Evolutionary conservation across 1,140 invertebrate genomes (phyloP).

Genomic region (Eriosoma lanigerum): DNA sequence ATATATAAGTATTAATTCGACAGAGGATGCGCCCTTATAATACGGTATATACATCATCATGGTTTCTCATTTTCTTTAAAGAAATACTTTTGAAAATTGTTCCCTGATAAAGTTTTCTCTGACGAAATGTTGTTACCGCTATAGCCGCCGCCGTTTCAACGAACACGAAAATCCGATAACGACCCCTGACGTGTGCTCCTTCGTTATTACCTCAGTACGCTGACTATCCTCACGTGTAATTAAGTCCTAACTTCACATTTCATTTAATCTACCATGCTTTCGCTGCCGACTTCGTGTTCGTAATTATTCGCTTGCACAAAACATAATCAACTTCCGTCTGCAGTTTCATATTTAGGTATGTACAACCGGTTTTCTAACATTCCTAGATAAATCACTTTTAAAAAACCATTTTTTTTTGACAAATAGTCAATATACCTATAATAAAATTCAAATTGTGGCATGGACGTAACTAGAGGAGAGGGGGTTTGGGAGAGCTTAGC

Average conservation of each 20-base stretch:
- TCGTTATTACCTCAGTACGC: neutral
- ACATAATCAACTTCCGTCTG: conserved; percentile 8
- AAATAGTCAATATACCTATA: too few relatives aligned
- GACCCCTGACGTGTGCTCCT: neutral
- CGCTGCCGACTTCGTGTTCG: neutral
- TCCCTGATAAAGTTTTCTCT: conserved; percentile 47
- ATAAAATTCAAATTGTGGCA: too few relatives aligned
- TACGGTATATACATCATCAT: neutral
- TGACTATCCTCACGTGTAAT: conserved; percentile 24
- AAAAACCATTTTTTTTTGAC: too few relatives aligned
- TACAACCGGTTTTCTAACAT: too few relatives aligned
- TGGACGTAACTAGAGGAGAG: too few relatives aligned
- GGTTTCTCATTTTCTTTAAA: conserved; percentile 29
- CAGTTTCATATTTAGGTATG: too few relatives aligned
- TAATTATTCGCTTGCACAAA: neutral
- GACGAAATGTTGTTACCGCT: neutral
- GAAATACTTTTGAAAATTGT: conserved; percentile 51
- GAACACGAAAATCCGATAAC: conserved; percentile 50
- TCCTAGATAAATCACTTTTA: too few relatives aligned
- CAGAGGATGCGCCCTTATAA: neutral
- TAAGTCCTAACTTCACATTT: conserved; percentile 51
- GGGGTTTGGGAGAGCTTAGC: too few relatives aligned
- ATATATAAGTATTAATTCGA: neutral
- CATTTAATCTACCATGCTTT: conserved; percentile 25
- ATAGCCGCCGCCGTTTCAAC: conserved; percentile 12